These are phyloP conservation scores for Eublepharis macularius DNA, from an alignment of 2,113 vertebrate genomes.

Conservation along the genomic window DNA sequence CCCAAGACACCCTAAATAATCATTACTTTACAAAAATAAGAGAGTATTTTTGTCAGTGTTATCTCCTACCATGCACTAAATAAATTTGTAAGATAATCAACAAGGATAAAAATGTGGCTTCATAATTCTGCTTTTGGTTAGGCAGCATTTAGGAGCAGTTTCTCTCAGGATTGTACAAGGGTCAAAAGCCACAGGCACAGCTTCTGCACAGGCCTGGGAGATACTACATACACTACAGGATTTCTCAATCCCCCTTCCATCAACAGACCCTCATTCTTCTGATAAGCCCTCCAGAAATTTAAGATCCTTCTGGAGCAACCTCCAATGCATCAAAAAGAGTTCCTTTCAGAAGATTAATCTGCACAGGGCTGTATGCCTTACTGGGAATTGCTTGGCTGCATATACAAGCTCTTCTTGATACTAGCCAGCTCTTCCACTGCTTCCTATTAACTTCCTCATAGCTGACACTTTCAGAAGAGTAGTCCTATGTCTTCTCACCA, in stretches of 20 bases:
- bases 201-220: not conserved
- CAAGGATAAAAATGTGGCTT: not conserved
- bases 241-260: not conserved
- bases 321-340: not conserved
- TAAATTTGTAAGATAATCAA: not conserved
- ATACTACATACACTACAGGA: not conserved
- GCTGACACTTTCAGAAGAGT: not conserved
- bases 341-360: not conserved
- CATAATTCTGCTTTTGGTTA: conserved; percentile 44
- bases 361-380: not conserved
- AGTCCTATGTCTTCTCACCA: conserved; percentile 8
- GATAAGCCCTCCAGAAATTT: not conserved
- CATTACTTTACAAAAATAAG: conserved; percentile 3
- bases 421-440: not conserved
- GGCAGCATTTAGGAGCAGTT: conserved; percentile 16
- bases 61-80: not conserved
- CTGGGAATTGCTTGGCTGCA: too few species aligned
- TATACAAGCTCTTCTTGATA: not conserved
- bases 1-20: conserved; percentile 31
- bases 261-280: not conserved
- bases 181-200: not conserved
- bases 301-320: not conserved
- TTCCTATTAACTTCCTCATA: conserved; percentile 10
- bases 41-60: not conserved
- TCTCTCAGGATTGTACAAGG: not conserved